Base-by-base conservation (phyloP, 2,797 vertebrate genomes). In the Mus minutoides region DNA sequence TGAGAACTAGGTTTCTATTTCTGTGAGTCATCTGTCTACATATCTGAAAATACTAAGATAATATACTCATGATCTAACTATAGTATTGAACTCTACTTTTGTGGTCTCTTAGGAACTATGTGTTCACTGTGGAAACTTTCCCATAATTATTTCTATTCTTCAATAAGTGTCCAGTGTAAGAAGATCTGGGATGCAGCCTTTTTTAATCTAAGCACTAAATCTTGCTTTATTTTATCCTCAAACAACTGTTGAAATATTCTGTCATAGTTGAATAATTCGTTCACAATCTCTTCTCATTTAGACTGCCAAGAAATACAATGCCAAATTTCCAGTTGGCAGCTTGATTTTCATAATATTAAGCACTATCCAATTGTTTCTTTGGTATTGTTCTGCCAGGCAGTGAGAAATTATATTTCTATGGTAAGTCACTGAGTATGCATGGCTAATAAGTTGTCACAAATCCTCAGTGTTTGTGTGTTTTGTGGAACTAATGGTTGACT, bases 291-390 rank as follows among this genome's bases (percentile, higher is more conserved):
- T 95, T 91, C 19, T 87, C 86, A 10, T 77, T 90, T 82, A 91
- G 78, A 76, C 37, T 92, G 52, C 43, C 8, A 26, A 54, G 43
- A 96, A 96, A 76, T 73, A 79, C 62, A 84, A 26, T 37, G n/a
- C 2, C 52, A 90, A 84, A 86, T 67, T 73, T 80, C 0, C 2
- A 92, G 64, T 60, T 73, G 88, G 1, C 2, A 88, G 71, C 52
- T 1, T 52, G 79, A 52, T 92, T 96, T 94, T 93, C 91, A 80
- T 46, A 58, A 46, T 1, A 24, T 34, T 54, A 14, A 43, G 7
- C 9, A 86, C 60, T 58, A 83, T 71, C 64, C 3, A 60, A 64
- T 62, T 58, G 91, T 82, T 84, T 43, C 14, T 7, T 37, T 52
- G 75, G 26, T 71, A 52, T 54, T 82, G 11, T 73, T 77, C 31